Base-by-base conservation (phyloP, 2,888 invertebrate genomes). In the Anoplius nigerrimus region DNA sequence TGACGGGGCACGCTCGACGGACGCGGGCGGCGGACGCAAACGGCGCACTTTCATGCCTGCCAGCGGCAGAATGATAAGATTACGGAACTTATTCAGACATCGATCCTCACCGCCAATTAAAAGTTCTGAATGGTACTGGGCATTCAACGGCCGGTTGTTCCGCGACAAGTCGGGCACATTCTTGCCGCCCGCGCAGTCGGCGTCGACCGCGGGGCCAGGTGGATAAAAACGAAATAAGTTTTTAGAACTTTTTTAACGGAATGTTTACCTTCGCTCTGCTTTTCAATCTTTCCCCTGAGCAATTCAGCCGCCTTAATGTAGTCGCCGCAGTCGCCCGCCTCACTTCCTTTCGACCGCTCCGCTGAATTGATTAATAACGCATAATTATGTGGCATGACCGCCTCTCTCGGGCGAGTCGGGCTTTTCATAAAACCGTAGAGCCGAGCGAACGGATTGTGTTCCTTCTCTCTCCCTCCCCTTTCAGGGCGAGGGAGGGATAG, bases 291-390 rank as follows among this genome's bases (percentile, higher is more conserved):
- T 52, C 59, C 58, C 16, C 27, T 76, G 52, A 87, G 62, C 51
- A 81, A 72, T 69, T 85, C 77, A 65, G 80, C 83, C 11, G 84
- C 81, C 60, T 72, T 80, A 55, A 79, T 54, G 61, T 79, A 82
- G 72, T 84, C 81, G 5, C 72, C 74, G 61, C 72, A 74, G 45
- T 80, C 75, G 66, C 34, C 34, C 34, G 34, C 34, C 34, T 34
- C 34, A 13, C 15, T 5, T 75, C 67, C 43, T 56, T 53, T 58
- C 55, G 42, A 62, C 63, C 53, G 70, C 68, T 45, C 4, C 53
- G 18, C 20, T 64, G 4, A 69, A 62, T 34, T 55, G 53, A 53
- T 48, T 48, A 55, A 55, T 34, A 55, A 34, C 27, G 34, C n/a
- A 48, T 20, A 48, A 48, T 20, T 34, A 34, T 34, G 34, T 34